phyloP scores from a whole-genome alignment of 2,113 vertebrate species.

The Mungos mungo region DNA sequence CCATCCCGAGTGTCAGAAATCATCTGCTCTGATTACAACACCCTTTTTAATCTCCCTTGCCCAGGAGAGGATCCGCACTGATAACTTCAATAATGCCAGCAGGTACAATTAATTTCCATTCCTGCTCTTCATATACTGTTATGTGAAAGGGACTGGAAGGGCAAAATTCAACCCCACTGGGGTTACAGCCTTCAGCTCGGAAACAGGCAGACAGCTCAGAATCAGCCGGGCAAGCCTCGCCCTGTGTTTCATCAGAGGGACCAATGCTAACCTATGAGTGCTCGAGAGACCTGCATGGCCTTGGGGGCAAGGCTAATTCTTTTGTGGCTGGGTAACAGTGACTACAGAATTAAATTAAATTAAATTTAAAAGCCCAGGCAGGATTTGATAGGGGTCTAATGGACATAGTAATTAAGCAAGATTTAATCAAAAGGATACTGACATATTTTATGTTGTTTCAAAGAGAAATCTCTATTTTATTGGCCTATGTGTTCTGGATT shows the following conservation, averaged over 20 bases:
- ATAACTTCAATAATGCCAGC: slow-evolving; percentile 46
- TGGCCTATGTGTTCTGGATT: not conserved
- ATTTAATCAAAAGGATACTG: slow-evolving; percentile 32
- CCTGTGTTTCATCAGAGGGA: not conserved
- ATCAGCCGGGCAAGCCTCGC: not conserved
- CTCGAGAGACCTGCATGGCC: not conserved
- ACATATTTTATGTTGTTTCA: slow-evolving; percentile 45
- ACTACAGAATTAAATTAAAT: slow-evolving; percentile 31
- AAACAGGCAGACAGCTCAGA: not conserved
- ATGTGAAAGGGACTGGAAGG: slow-evolving; percentile 64
- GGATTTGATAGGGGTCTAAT: slow-evolving; percentile 31
- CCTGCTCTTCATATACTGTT: not conserved
- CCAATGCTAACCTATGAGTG: not conserved
- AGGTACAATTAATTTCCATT: slow-evolving; percentile 51
- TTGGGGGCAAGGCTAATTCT: not conserved
- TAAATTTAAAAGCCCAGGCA: slow-evolving; percentile 36
- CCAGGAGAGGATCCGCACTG: slow-evolving; percentile 17
- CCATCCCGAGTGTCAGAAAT: not conserved
- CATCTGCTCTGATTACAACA: slow-evolving; percentile 10
- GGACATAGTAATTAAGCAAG: slow-evolving; percentile 36
- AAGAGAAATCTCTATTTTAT: slow-evolving; percentile 33
- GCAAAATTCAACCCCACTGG: slow-evolving; percentile 51
- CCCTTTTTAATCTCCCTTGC: slow-evolving; percentile 34
- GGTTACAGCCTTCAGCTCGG: not conserved
- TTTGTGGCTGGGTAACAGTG: not conserved